These are phyloP conservation scores for Drosophila sucinea DNA, from an alignment of 1,140 invertebrate genomes.

Conservation along the genomic window DNA sequence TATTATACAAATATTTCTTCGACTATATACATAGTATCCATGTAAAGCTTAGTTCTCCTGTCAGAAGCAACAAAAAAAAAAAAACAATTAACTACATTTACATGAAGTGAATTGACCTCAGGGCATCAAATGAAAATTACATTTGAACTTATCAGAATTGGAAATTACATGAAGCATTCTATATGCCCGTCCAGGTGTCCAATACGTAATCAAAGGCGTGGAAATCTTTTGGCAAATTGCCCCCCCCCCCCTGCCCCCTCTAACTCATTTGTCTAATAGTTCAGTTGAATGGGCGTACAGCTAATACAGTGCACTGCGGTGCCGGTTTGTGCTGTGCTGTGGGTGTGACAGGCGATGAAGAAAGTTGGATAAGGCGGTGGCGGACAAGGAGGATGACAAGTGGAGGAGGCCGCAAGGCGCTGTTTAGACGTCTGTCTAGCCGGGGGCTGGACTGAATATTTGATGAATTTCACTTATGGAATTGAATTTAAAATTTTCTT, in stretches of 20 bases:
- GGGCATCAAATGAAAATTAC: conserved; percentile 51
- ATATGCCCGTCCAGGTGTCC: conserved; percentile 55
- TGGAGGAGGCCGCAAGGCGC: background rate
- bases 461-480: conserved; percentile 6
- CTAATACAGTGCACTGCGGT: background rate
- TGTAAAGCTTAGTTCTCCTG: too few species aligned
- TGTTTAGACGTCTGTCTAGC: background rate
- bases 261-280: conserved; percentile 66
- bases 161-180: conserved; percentile 56
- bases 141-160: conserved; percentile 74
- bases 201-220: conserved; percentile 55
- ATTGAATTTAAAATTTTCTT: background rate
- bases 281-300: conserved; percentile 22
- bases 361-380: background rate
- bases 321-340: background rate
- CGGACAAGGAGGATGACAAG: background rate
- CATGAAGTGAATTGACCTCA: conserved; percentile 33
- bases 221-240: conserved; percentile 56
- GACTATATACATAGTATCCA: background rate
- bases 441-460: background rate
- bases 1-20: background rate
- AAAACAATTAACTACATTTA: conserved; percentile 58
- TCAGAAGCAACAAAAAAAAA: background rate
- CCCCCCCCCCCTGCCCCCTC: conserved; percentile 13
- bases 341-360: background rate